Evolutionary conservation across 2,113 vertebrate genomes (phyloP).

Genomic region (Galbula dea): DNA sequence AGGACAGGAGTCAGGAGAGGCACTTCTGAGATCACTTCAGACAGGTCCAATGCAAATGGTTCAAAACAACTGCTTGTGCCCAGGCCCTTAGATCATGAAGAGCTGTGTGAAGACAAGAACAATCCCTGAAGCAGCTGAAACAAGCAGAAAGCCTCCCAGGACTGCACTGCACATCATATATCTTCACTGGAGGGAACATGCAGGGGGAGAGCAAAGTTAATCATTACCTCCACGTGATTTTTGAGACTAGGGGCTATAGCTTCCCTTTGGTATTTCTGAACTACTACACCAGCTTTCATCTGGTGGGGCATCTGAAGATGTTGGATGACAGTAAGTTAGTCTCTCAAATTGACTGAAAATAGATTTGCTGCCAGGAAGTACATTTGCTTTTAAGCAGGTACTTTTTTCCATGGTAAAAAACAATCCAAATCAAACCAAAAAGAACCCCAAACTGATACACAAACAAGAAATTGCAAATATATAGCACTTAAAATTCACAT

Average conservation of each 20-base stretch:
- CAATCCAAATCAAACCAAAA: neutral
- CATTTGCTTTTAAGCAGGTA: neutral
- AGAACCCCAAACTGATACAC: neutral
- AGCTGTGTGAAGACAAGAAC: rapidly evolving
- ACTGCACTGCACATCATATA: too few species aligned
- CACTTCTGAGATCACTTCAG: neutral
- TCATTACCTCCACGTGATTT: neutral
- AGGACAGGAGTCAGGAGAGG: neutral
- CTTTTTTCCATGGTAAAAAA: neutral
- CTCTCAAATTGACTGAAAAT: neutral
- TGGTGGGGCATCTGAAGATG: neutral
- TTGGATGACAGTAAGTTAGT: neutral
- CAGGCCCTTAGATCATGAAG: neutral
- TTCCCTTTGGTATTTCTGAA: neutral
- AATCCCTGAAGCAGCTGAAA: rapidly evolving
- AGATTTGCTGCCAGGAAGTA: neutral
- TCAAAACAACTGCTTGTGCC: neutral
- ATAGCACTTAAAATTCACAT: neutral
- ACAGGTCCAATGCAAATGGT: neutral
- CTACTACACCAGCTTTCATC: neutral
- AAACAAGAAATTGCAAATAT: neutral
- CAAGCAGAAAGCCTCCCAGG: neutral
- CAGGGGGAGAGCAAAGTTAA: neutral
- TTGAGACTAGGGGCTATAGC: neutral
- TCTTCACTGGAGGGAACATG: neutral